Base-by-base conservation (phyloP, 2,888 invertebrate genomes). In the Ormyrus pomaceus region DNA sequence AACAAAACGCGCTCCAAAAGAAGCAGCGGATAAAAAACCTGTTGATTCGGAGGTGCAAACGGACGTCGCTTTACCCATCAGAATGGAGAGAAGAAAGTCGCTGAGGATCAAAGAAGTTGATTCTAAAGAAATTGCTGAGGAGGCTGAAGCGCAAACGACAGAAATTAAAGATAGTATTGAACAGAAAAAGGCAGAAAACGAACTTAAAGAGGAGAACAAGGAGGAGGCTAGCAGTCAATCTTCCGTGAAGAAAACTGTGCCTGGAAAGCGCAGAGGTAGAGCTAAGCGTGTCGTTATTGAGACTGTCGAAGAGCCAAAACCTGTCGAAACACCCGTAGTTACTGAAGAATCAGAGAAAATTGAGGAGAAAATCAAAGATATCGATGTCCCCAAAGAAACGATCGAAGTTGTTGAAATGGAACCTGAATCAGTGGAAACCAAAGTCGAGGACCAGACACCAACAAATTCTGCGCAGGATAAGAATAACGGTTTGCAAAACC, bases 11-110 rank as follows among this genome's bases (percentile, higher is more conserved):
- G 56, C 46, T 2, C 66, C 66, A 13, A 76, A 58, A 5, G 72
- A 72, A 1, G 45, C 64, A 10, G 51, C n/a, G 9, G 80, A 61
- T 6, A 76, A 45, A 11, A 76, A 45, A 11, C 4, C 71, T 2
- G 5, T 45, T 0, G 64, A 72, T 59, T 13, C 45, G n/a, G 78
- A 81, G 9, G n/a, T 7, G 9, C 59, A 55, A 55, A 19, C 55
- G 11, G 74, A 69, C 19, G 6, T n/a, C 1, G n/a, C 53, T 7
- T 62, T 19, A 34, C 13, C 56, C 50, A 10, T 71, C 19, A 69
- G 64, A 11, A 62, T 79, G 82, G 70, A 82, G 82, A 13, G 84
- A 84, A 86, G 86, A 68, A 88, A 88, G 65, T 89, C 87, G 0
- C 81, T 84, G 56, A 87, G 88, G 65, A 88, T 73, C 0, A 76